Conservation (phyloP, 2,797 vertebrate species). For the Carcharodon carcharias region DNA sequence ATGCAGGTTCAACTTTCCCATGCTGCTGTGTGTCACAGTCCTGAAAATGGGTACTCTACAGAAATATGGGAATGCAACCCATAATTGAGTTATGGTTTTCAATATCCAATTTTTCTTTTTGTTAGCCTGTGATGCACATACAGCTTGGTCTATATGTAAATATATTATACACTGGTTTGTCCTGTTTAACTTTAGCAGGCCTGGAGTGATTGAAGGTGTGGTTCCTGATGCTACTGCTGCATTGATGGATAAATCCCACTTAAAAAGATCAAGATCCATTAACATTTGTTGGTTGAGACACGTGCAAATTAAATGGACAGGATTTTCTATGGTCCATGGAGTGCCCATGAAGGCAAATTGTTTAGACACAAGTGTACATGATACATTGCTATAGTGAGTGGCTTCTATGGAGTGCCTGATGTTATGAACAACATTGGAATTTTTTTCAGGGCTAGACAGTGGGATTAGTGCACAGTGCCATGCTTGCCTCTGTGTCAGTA, state of each 20-base stretch:
- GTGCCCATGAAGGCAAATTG: background rate
- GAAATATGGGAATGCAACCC: background rate
- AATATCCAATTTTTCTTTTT: background rate
- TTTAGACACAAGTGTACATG: background rate
- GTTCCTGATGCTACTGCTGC: background rate
- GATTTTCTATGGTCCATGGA: background rate
- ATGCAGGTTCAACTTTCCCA: background rate
- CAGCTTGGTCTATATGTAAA: background rate
- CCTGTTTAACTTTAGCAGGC: background rate
- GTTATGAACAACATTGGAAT: background rate
- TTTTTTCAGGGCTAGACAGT: background rate
- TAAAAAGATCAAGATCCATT: background rate
- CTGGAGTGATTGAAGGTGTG: background rate
- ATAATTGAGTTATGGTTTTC: background rate
- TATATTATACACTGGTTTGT: background rate
- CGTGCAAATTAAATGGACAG: background rate
- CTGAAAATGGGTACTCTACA: background rate
- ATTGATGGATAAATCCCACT: background rate
- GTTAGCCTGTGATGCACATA: background rate
- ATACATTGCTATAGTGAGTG: background rate
- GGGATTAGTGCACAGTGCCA: background rate
- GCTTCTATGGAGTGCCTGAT: background rate
- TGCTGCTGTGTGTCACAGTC: background rate
- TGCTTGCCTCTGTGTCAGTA: background rate
- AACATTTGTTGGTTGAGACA: background rate